These are phyloP conservation scores for Carcharodon carcharias DNA, from an alignment of 2,797 vertebrate species.

Conservation along the genomic window DNA sequence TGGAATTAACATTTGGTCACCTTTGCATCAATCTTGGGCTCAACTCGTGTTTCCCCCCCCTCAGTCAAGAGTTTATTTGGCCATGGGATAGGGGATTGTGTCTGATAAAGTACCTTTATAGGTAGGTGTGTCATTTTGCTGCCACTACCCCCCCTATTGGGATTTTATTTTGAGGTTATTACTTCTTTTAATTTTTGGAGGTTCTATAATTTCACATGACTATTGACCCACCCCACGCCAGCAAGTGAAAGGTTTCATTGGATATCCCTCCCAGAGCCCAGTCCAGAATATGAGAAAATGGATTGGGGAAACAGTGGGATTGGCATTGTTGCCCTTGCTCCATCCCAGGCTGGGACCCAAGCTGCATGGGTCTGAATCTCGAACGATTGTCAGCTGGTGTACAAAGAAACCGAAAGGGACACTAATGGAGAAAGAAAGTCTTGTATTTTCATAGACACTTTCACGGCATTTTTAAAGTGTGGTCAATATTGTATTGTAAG, in stretches of 20 bases:
- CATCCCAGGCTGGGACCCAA: not conserved
- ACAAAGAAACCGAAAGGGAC: no score
- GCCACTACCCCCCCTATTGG: not conserved
- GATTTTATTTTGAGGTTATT: not conserved
- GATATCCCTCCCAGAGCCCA: not conserved
- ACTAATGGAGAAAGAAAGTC: not conserved
- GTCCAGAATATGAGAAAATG: no score
- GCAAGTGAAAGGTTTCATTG: not conserved
- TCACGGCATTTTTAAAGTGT: not conserved
- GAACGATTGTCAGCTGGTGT: no score
- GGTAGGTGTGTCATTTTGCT: no score
- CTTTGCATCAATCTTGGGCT: not conserved
- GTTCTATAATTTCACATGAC: not conserved
- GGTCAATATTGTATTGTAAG: no score
- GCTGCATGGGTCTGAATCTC: no score
- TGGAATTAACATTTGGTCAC: not conserved
- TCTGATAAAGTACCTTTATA: no score
- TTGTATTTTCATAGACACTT: not conserved
- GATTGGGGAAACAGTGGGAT: not conserved
- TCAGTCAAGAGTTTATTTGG: no score
- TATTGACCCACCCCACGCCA: not conserved
- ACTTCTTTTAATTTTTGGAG: not conserved
- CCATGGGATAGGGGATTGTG: no score
- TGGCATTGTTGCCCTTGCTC: not conserved
- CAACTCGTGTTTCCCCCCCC: no score